phyloP scores from a whole-genome alignment of 2,888 invertebrate species.

The Congeria kusceri region DNA sequence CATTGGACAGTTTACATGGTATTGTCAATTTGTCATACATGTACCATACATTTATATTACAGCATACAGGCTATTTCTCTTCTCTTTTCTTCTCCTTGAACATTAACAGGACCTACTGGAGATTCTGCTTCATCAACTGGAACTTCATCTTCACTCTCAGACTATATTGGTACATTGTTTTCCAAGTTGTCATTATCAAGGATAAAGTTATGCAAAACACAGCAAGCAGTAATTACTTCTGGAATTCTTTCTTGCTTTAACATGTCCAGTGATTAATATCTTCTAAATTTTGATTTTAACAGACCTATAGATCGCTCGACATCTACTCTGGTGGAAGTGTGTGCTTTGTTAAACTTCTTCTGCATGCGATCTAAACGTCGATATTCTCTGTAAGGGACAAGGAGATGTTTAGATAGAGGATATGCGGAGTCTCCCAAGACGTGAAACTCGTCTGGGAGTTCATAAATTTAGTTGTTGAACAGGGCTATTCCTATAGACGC shows the following conservation, averaged over 20 bases:
- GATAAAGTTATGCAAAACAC: slow-evolving; percentile 21
- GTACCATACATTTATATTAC: no score
- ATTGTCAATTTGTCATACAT: no score
- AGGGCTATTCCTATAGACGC: slow-evolving; percentile 47
- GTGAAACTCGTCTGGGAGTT: slow-evolving; percentile 19
- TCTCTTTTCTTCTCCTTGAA: no score
- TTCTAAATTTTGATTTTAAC: slow-evolving; percentile 50
- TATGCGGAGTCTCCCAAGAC: slow-evolving; percentile 57
- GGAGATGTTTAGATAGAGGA: slow-evolving; percentile 21
- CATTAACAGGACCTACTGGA: no score
- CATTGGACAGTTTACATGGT: no score
- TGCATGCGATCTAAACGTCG: slow-evolving; percentile 38
- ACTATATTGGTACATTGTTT: no score
- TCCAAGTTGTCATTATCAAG: not conserved
- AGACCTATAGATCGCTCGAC: slow-evolving; percentile 43
- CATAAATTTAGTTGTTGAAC: slow-evolving; percentile 19
- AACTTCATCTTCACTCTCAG: no score
- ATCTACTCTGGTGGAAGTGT: slow-evolving; percentile 36
- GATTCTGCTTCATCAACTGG: no score
- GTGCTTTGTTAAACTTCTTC: slow-evolving; percentile 42
- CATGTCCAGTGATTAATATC: slow-evolving; percentile 48
- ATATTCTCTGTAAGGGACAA: slow-evolving; percentile 57
- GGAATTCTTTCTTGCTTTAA: slow-evolving; percentile 10
- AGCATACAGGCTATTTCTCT: no score
- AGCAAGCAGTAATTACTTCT: slow-evolving; percentile 3